Evolutionary conservation across 2,888 invertebrate species (phyloP).

Genomic region (Subacronicta megacephala): DNA sequence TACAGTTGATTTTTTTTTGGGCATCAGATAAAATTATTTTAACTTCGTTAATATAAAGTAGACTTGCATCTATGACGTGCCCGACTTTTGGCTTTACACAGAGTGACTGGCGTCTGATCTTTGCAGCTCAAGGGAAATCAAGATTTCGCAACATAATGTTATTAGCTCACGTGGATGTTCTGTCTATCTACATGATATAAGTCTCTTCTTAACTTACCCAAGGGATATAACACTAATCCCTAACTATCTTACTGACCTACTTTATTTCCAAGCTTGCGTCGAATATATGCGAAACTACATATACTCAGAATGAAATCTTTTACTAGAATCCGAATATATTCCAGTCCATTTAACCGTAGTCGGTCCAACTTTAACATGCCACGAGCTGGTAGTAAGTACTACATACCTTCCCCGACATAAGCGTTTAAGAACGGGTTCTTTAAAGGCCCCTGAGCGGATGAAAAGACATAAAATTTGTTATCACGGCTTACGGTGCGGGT

Average conservation of each 20-base stretch:
- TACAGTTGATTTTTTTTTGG: no score
- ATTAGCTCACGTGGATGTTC: conserved; percentile 32
- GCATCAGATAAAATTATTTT: no score
- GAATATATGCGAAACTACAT: not conserved
- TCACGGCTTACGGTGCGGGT: conserved; percentile 16
- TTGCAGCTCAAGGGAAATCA: conserved; percentile 39
- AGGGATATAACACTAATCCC: conserved; percentile 24
- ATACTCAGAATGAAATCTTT: conserved; percentile 28
- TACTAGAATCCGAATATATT: conserved; percentile 32
- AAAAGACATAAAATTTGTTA: conserved; percentile 35
- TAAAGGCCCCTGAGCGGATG: conserved; percentile 34
- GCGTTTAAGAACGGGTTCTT: conserved; percentile 37
- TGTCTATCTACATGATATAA: conserved; percentile 18
- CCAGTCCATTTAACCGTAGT: conserved; percentile 34
- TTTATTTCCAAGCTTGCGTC: conserved; percentile 18
- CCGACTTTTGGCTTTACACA: conserved; percentile 25
- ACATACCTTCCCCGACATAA: conserved; percentile 23
- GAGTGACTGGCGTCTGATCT: conserved; percentile 32
- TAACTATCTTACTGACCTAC: conserved; percentile 14
- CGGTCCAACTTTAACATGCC: conserved; percentile 28
- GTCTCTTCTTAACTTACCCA: conserved; percentile 19
- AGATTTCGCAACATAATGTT: conserved; percentile 37
- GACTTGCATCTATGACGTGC: conserved; percentile 3
- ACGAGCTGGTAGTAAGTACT: conserved; percentile 11
- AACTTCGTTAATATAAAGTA: no score